These are phyloP conservation scores for Pimephales promelas DNA, from an alignment of 2,113 vertebrate species.

Conservation along the genomic window DNA sequence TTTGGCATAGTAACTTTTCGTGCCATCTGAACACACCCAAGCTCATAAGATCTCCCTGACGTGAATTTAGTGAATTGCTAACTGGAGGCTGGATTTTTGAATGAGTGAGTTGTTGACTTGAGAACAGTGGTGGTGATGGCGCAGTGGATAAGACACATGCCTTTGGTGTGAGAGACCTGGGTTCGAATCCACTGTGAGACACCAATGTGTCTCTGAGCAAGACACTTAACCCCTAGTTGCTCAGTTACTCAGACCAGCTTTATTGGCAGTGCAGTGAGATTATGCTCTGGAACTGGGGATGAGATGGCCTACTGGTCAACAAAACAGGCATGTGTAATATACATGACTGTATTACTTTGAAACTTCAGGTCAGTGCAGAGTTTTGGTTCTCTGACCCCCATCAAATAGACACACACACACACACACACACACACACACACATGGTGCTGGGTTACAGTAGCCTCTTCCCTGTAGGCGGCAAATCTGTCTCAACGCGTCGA, in stretches of 20 bases:
- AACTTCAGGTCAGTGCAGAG: constrained; percentile 13
- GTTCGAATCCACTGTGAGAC: no score
- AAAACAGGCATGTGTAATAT: constrained; percentile 11
- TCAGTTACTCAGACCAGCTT: neutral
- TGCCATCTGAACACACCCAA: no score
- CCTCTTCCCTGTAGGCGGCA: constrained; percentile 61
- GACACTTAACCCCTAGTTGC: no score
- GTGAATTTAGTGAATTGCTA: no score
- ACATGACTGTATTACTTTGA: constrained; percentile 13
- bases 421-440: constrained; percentile 25
- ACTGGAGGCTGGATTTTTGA: no score
- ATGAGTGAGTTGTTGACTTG: no score
- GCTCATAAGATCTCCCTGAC: no score
- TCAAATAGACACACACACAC: constrained; percentile 25
- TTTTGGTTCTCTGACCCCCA: constrained; percentile 14
- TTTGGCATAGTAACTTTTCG: no score
- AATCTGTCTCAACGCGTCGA: constrained; percentile 69
- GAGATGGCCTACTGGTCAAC: constrained; percentile 49
- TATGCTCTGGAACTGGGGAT: neutral
- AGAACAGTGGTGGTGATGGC: no score
- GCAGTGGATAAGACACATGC: no score
- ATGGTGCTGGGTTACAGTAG: constrained; percentile 62
- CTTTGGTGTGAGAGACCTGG: no score
- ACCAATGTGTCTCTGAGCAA: no score
- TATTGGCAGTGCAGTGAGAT: neutral